These are phyloP conservation scores for Pachyramphus minor DNA, from an alignment of 2,113 vertebrate genomes.

Conservation along the genomic window DNA sequence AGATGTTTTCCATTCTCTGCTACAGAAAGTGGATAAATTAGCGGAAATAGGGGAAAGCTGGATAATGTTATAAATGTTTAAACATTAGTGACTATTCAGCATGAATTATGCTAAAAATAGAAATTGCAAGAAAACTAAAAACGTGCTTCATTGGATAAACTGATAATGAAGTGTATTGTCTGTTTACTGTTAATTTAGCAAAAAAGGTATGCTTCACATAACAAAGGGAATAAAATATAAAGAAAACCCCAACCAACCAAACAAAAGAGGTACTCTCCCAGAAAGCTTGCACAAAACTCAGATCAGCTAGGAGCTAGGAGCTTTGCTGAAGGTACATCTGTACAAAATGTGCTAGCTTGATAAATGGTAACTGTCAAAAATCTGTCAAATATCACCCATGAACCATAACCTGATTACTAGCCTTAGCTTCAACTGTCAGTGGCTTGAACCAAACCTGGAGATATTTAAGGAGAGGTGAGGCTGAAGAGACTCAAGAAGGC, in stretches of 20 bases:
- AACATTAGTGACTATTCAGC: neutral
- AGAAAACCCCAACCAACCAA: neutral
- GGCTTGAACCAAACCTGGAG: neutral
- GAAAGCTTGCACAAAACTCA: neutral
- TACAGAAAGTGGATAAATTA: neutral
- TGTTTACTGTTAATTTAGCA: neutral
- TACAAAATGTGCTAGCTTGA: neutral
- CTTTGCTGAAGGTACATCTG: neutral
- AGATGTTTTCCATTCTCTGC: neutral
- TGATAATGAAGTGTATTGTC: neutral
- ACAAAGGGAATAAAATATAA: neutral
- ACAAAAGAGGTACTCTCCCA: neutral
- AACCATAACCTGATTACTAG: neutral
- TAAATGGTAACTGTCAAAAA: neutral
- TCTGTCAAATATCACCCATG: neutral
- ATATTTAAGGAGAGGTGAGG: neutral
- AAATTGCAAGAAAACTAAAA: neutral
- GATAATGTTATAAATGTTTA: neutral
- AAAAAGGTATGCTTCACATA: neutral
- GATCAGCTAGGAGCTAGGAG: neutral
- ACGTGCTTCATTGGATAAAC: neutral
- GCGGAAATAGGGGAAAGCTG: neutral
- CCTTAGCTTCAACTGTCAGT: neutral
- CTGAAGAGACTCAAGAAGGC: neutral
- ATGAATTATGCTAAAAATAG: neutral